Base-by-base conservation (phyloP, 2,888 invertebrate species). In the Sinohyriopsis cumingii region DNA sequence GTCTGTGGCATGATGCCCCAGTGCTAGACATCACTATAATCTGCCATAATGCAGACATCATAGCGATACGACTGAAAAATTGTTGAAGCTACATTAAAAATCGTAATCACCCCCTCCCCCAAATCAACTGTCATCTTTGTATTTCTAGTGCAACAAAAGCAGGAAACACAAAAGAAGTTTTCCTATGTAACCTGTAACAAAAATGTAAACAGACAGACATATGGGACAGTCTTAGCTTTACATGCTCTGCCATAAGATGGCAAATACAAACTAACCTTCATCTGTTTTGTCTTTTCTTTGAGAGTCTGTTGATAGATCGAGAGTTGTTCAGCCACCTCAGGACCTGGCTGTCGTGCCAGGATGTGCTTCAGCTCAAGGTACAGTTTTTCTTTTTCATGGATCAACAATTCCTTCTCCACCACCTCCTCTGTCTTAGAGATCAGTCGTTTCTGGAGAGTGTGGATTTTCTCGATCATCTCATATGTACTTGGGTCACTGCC, bases 401-500 rank as follows among this genome's bases (percentile, higher is more conserved):
- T 89, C 81, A 93, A 92, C n/a, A 93, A 90, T 63, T 92, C 92
- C 73, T 92, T 90, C 79, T 91, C 91, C n/a, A 92, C 73, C 1
- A 90, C 91, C 81, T 91, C 90, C 22, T 93, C 92, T 55, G 93
- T 92, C 86, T 94, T 88, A n/a, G 75, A 72, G 60, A 95, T 90
- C 25, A 95, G 91, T 82, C 92, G 94, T 93, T 94, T 95, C 90
- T 96, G 96, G 24, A 96, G 92, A 65, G 94, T 91, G 75, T 95
- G 93, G 12, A 95, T 92, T 90, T 96, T 96, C 84, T 94, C 93
- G 70, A 96, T 91, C 67, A 96, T 92, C 71, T 94, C 94, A 75
- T 93, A 93, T 45, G 93, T 93, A 75, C 93, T 93, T 0, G 96
- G 96, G 92, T 96, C 95, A 3, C 94, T 94, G n/a, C 95, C 96